phyloP scores from a whole-genome alignment of 2,113 vertebrate species.

The Otus sunia region DNA sequence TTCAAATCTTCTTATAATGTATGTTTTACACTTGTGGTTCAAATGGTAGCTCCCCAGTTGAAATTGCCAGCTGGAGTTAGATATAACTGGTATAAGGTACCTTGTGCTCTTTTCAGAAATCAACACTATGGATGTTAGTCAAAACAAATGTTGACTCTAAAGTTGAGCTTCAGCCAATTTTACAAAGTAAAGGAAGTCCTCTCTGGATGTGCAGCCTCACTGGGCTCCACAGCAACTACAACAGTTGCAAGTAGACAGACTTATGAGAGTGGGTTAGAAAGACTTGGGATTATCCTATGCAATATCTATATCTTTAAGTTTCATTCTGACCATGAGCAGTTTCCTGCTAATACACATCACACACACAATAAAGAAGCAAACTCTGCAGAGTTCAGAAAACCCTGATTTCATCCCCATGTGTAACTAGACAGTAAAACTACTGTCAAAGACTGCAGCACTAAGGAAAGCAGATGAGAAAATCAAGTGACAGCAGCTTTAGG shows the following conservation, averaged over 20 bases:
- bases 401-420: not conserved
- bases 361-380: not conserved
- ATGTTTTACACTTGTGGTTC: not conserved
- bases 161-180: not conserved
- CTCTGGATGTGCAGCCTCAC: not conserved
- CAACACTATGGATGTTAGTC: not conserved
- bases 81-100: not conserved
- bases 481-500: not conserved
- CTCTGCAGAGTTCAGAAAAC: not conserved
- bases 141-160: not conserved
- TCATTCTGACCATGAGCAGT: not conserved
- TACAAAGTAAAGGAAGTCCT: not conserved
- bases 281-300: not conserved
- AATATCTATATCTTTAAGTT: not conserved
- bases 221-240: not conserved
- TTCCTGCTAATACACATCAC: not conserved
- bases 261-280: not conserved
- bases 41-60: not conserved
- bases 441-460: not conserved
- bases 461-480: not conserved
- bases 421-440: not conserved
- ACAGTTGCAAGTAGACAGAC: fast-evolving
- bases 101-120: not conserved
- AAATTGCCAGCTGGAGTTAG: not conserved
- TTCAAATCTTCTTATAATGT: not conserved